A percentile compares a stretch with the other conserved stretches of the same genome.
These are phyloP conservation scores for Holacanthella duospinosa DNA, from an alignment of 2,888 invertebrate species.

Conservation along the genomic window DNA sequence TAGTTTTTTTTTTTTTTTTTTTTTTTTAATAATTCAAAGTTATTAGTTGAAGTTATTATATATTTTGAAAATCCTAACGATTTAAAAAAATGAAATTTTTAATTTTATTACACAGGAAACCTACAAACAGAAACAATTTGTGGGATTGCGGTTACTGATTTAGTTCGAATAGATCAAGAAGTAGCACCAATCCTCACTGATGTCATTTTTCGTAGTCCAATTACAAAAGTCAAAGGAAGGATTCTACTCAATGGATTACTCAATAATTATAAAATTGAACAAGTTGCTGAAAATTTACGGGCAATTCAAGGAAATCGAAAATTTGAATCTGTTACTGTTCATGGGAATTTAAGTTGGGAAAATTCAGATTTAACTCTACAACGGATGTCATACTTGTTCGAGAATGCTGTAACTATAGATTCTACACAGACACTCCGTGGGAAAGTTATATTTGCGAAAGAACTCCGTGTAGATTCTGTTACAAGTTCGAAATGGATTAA, in stretches of 20 bases:
- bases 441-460: constrained; percentile 16
- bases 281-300: constrained; percentile 5
- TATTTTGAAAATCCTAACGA: neutral
- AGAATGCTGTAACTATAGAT: constrained; percentile 19
- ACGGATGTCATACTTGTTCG: constrained; percentile 18
- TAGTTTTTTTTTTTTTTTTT: too few species aligned
- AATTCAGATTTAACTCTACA: constrained; percentile 9
- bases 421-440: constrained; percentile 18
- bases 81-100: too few species aligned
- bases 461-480: constrained; percentile 11
- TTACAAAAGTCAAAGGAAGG: neutral
- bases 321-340: constrained; percentile 10
- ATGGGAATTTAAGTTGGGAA: constrained; percentile 22
- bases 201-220: constrained; percentile 10
- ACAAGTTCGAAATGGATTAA: constrained; percentile 18
- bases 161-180: constrained; percentile 15
- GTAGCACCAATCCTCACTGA: constrained; percentile 10
- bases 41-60: neutral
- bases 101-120: constrained; percentile 11
- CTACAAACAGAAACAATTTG: constrained; percentile 12
- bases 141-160: constrained; percentile 14
- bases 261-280: constrained; percentile 11
- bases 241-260: constrained; percentile 9
- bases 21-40: neutral
- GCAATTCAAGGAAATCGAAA: constrained; percentile 8